These are phyloP conservation scores for Loxodonta africana DNA, from an alignment of 2,113 vertebrate genomes.

Conservation along the genomic window DNA sequence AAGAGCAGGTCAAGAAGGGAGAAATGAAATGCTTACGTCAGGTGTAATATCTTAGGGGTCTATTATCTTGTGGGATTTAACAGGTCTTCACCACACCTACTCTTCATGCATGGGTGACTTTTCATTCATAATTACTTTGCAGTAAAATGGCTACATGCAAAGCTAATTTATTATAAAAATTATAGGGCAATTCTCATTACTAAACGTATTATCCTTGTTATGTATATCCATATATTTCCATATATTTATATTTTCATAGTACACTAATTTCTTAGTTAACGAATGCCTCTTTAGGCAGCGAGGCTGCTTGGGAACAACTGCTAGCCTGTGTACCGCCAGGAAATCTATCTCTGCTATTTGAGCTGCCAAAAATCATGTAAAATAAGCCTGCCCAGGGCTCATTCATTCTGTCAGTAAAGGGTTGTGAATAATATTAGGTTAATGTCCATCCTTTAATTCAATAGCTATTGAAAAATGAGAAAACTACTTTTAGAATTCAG, in stretches of 20 bases:
- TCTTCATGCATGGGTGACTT: slow-evolving; percentile 12
- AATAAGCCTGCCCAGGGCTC: slow-evolving; percentile 73
- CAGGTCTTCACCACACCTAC: neutral
- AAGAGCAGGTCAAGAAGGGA: neutral
- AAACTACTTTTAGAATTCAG: slow-evolving; percentile 53
- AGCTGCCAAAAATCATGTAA: slow-evolving; percentile 70
- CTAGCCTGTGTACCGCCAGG: slow-evolving; percentile 56
- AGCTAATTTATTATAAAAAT: slow-evolving; percentile 66
- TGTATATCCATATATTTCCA: slow-evolving; percentile 2
- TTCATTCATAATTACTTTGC: slow-evolving; percentile 43
- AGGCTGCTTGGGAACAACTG: slow-evolving; percentile 23
- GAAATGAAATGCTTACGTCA: slow-evolving; percentile 7
- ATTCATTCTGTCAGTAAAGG: slow-evolving; percentile 79
- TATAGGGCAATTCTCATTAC: neutral
- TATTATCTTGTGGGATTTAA: neutral
- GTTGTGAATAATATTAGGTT: slow-evolving; percentile 57
- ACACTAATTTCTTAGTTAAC: slow-evolving; percentile 57
- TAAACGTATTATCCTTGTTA: slow-evolving; percentile 41
- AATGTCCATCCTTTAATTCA: slow-evolving; percentile 46
- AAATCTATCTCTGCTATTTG: slow-evolving; percentile 31
- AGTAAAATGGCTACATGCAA: slow-evolving; percentile 51
- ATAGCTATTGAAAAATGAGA: slow-evolving; percentile 48
- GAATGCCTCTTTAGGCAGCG: neutral
- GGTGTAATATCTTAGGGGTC: neutral
- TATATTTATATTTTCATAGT: slow-evolving; percentile 37